These are phyloP conservation scores for Smithornis capensis DNA, from an alignment of 2,113 vertebrate species.

Conservation along the genomic window DNA sequence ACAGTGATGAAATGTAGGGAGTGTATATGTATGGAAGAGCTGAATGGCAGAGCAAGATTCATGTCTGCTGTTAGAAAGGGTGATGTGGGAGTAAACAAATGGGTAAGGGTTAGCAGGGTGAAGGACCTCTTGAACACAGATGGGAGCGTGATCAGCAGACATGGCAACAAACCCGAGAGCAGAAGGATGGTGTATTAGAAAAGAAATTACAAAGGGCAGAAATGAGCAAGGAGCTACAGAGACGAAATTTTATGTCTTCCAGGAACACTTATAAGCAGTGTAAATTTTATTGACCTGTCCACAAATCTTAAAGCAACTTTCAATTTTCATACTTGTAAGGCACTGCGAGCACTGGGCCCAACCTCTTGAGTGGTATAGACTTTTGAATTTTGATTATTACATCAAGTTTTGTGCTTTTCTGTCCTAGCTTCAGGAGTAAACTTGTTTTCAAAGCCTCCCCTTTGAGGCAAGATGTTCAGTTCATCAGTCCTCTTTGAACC, in stretches of 20 bases:
- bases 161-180: rapidly evolving
- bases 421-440: constrained; percentile 7
- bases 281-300: constrained; percentile 38
- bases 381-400: constrained; percentile 42
- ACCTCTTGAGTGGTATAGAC: neutral
- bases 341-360: neutral
- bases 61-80: neutral
- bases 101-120: neutral
- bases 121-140: neutral
- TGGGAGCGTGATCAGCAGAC: neutral
- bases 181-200: neutral
- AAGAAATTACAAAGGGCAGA: neutral
- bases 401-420: constrained; percentile 31
- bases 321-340: constrained; percentile 21
- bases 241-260: neutral
- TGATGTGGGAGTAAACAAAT: constrained; percentile 10
- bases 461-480: neutral
- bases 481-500: neutral
- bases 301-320: neutral
- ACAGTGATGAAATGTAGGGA: neutral
- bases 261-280: constrained; percentile 6
- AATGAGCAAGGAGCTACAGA: neutral
- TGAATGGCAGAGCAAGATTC: neutral
- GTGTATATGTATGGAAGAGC: neutral
- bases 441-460: constrained; percentile 1